phyloP scores from a whole-genome alignment of 2,113 vertebrate genomes.

The Grantiella picta region DNA sequence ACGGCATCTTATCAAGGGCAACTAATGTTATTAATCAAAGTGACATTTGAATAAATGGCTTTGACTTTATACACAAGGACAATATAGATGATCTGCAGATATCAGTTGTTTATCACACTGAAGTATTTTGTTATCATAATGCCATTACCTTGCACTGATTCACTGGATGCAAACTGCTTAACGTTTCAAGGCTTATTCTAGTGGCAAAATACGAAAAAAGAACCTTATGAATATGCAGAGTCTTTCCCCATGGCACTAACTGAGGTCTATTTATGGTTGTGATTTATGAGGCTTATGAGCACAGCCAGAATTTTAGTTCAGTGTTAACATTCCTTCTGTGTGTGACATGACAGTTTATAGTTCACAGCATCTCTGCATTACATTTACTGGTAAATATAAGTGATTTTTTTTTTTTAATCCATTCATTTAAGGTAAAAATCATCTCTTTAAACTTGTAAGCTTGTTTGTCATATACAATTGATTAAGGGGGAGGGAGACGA shows the following conservation, averaged over 20 bases:
- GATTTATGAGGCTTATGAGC: conserved; percentile 19
- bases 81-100: conserved; percentile 33
- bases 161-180: conserved; percentile 4
- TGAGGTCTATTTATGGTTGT: conserved; percentile 18
- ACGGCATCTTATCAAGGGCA: neutral
- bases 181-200: conserved; percentile 1
- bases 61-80: conserved; percentile 52
- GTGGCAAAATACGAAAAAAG: neutral
- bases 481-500: neutral
- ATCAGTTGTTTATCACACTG: conserved; percentile 38
- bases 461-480: neutral
- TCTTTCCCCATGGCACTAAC: neutral
- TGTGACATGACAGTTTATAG: conserved; percentile 20
- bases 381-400: neutral
- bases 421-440: neutral
- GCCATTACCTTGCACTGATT: conserved; percentile 24
- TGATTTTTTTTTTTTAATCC: neutral
- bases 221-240: conserved; percentile 46
- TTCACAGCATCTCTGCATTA: neutral
- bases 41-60: conserved; percentile 57
- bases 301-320: conserved; percentile 17
- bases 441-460: neutral
- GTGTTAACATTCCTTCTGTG: neutral
- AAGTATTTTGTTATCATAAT: conserved; percentile 43
- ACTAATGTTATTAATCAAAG: conserved; percentile 58